These are phyloP conservation scores for Jaculus jaculus DNA, from an alignment of 2,113 vertebrate genomes.

Conservation along the genomic window DNA sequence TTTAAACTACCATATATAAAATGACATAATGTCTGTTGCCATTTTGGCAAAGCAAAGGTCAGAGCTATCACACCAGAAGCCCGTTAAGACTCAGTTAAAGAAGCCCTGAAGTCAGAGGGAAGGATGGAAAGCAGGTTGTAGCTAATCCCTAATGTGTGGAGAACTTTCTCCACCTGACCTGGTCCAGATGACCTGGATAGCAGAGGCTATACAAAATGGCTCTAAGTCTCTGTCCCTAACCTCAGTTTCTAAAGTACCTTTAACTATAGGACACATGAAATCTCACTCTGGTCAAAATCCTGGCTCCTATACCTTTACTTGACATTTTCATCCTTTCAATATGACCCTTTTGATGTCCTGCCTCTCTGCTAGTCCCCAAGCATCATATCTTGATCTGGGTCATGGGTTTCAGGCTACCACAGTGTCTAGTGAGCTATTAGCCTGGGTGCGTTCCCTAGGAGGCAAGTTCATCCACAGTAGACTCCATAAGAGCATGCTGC, in stretches of 20 bases:
- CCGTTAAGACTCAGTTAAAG: neutral
- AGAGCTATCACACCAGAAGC: neutral
- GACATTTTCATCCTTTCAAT: neutral
- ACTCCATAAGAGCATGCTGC: too few species aligned
- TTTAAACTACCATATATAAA: neutral
- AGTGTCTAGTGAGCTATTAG: too few species aligned
- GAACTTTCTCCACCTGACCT: neutral
- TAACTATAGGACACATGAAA: neutral
- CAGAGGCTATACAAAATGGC: neutral
- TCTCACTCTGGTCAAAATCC: neutral
- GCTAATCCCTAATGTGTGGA: accelerated
- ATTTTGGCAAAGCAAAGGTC: neutral
- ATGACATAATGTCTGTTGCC: neutral
- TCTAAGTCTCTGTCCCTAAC: neutral
- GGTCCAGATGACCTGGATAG: too few species aligned
- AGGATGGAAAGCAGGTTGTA: neutral
- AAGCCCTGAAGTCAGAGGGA: neutral
- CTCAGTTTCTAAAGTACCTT: neutral
- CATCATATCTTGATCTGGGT: neutral
- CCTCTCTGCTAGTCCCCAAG: accelerated
- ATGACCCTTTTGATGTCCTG: neutral
- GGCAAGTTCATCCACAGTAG: neutral
- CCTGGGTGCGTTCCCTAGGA: neutral
- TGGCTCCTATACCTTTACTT: neutral
- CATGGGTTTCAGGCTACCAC: neutral